Conservation (phyloP, 2,797 vertebrate species). For the Cirrhinus mrigala region DNA sequence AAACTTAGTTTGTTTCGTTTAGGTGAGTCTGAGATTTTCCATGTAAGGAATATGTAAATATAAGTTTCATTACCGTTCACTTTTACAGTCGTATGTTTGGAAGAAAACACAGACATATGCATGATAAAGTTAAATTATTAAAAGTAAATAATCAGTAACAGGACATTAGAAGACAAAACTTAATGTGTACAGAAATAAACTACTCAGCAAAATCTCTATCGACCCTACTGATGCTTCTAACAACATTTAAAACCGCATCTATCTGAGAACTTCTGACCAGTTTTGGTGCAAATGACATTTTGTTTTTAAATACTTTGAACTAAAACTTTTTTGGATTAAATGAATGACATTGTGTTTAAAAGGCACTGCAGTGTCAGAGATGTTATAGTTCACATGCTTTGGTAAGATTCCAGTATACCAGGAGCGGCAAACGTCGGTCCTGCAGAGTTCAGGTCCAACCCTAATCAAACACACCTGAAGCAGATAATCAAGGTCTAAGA, state of each 20-base stretch:
- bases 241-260: neutral
- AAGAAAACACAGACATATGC: neutral
- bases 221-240: neutral
- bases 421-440: neutral
- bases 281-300: neutral
- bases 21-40: neutral
- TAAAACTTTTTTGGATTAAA: neutral
- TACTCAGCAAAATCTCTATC: neutral
- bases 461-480: neutral
- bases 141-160: neutral
- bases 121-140: neutral
- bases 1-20: neutral
- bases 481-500: neutral
- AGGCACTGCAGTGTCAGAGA: neutral
- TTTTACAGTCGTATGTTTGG: neutral
- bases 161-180: neutral
- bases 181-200: neutral
- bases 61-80: neutral
- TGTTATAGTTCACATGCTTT: neutral
- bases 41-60: neutral
- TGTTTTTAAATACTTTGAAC: neutral
- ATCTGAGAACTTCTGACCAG: neutral
- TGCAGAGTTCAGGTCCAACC: neutral
- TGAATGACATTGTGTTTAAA: neutral
- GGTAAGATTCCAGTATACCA: no score